Conservation (phyloP, 2,797 vertebrate genomes). For the Microtus obscurus region DNA sequence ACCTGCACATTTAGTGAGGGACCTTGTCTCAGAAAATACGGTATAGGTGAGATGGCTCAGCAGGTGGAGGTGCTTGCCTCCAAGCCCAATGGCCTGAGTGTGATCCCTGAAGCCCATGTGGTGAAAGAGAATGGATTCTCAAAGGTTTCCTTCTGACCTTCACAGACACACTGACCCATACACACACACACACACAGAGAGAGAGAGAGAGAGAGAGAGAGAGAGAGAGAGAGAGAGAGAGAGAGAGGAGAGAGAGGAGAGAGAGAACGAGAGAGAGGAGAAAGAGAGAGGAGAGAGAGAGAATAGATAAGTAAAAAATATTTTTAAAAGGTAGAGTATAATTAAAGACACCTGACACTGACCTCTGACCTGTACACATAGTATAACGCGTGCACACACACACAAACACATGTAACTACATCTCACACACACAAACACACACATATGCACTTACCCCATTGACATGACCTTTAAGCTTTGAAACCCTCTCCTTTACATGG, state of each 20-base stretch:
- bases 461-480: background rate
- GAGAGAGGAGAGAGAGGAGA: too few species aligned
- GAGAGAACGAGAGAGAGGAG: too few species aligned
- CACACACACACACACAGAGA: accelerated
- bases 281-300: too few species aligned
- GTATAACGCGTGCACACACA: background rate
- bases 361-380: background rate
- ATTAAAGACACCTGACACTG: too few species aligned
- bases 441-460: background rate
- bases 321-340: too few species aligned
- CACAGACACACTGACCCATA: background rate
- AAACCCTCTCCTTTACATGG: background rate
- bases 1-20: background rate
- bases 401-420: background rate
- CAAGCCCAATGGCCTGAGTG: background rate
- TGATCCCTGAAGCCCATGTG: background rate
- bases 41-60: background rate
- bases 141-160: background rate
- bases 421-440: background rate
- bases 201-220: too few species aligned
- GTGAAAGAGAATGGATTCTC: background rate
- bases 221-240: too few species aligned
- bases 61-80: background rate
- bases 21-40: background rate
- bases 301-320: too few species aligned